Percentiles rank a stretch among this genome's conserved stretches.
These are phyloP conservation scores for Danio kyathit DNA, from an alignment of 2,797 vertebrate genomes.

Conservation along the genomic window DNA sequence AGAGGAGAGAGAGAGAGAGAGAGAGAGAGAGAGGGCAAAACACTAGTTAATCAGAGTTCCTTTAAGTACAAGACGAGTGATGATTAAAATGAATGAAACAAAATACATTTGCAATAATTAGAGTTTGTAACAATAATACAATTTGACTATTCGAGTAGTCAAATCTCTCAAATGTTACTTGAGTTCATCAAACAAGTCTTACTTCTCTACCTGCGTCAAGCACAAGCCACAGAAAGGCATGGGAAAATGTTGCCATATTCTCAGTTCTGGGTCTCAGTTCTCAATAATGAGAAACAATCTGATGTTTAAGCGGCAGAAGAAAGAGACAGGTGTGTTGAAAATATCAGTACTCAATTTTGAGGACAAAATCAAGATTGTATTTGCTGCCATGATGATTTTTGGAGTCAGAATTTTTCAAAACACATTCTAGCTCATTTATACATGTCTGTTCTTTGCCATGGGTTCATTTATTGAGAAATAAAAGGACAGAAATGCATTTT, in stretches of 20 bases:
- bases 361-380: conserved; percentile 57
- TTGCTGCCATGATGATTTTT: conserved; percentile 60
- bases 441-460: too few relatives aligned
- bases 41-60: conserved; percentile 2
- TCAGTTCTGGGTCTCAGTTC: conserved; percentile 1
- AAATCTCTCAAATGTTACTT: not conserved
- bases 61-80: not conserved
- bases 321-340: not conserved
- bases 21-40: conserved; percentile 18
- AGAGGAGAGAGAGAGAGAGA: too few relatives aligned
- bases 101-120: not conserved
- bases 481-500: too few relatives aligned
- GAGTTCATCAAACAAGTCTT: not conserved
- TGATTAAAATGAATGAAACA: not conserved
- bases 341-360: conserved; percentile 12
- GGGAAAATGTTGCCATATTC: not conserved
- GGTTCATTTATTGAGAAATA: too few relatives aligned
- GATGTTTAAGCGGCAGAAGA: not conserved
- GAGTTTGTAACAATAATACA: not conserved
- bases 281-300: conserved; percentile 1
- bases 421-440: too few relatives aligned
- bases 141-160: not conserved
- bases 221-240: conserved; percentile 8
- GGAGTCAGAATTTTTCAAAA: not conserved
- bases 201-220: not conserved